These are phyloP conservation scores for Zoanthus solanderi DNA, from an alignment of 92 coral and sea anemone species.

Conservation along the genomic window DNA sequence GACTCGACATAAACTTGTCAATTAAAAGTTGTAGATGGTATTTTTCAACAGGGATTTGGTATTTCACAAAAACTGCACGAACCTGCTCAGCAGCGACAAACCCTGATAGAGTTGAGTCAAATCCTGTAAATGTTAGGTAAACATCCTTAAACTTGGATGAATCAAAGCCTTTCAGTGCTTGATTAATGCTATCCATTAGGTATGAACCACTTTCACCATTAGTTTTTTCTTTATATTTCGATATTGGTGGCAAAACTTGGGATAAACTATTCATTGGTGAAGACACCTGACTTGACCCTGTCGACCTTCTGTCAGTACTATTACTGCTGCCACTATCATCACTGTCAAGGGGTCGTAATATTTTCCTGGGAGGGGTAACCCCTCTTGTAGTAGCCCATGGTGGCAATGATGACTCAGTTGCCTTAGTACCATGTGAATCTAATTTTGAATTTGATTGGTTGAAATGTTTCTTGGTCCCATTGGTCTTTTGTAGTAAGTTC, in stretches of 20 bases:
- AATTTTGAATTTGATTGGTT: slow-evolving; percentile 14
- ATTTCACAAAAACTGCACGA: slow-evolving; percentile 65
- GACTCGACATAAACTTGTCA: slow-evolving; percentile 80
- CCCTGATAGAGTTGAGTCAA: slow-evolving; percentile 85
- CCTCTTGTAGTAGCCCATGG: slow-evolving; percentile 68
- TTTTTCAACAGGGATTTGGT: slow-evolving; percentile 68
- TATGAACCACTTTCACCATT: slow-evolving; percentile 7
- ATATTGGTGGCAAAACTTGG: slow-evolving; percentile 75
- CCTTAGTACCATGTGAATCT: not conserved
- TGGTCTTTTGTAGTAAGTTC: slow-evolving; percentile 45
- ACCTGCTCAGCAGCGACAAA: slow-evolving; percentile 81
- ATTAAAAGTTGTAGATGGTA: slow-evolving; percentile 52
- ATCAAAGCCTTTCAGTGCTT: slow-evolving; percentile 65
- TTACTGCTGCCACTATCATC: slow-evolving; percentile 24
- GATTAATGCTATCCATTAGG: slow-evolving; percentile 44
- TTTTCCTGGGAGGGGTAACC: slow-evolving; percentile 79
- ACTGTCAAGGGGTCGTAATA: slow-evolving; percentile 61
- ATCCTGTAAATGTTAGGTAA: slow-evolving; percentile 74
- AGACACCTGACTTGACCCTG: slow-evolving; percentile 3
- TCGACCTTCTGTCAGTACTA: not conserved
- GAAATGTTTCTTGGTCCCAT: not conserved
- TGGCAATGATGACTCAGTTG: slow-evolving; percentile 32
- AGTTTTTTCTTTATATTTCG: slow-evolving; percentile 13
- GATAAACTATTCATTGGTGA: slow-evolving; percentile 52
- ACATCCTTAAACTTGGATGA: slow-evolving; percentile 71